These are phyloP conservation scores for Leptestheria dahalacensis DNA, from an alignment of 1,140 invertebrate species.

Conservation along the genomic window DNA sequence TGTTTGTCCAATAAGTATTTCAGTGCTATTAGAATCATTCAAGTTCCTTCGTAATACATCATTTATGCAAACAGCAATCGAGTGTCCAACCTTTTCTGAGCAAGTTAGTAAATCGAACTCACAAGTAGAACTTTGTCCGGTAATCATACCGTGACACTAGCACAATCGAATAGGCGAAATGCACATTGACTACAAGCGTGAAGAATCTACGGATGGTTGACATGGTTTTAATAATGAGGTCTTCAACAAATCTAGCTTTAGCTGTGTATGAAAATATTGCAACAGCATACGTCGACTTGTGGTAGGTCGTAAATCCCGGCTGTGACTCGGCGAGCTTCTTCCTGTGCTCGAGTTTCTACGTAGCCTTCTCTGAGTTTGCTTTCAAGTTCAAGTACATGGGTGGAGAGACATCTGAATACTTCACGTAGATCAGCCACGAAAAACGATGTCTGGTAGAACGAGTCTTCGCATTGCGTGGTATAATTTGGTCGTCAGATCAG, in stretches of 20 bases:
- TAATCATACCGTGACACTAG: no score
- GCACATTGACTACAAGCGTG: no score
- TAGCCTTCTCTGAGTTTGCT: background rate
- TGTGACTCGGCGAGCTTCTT: background rate
- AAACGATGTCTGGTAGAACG: background rate
- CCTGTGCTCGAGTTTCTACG: background rate
- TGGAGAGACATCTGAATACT: background rate
- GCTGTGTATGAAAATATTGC: background rate
- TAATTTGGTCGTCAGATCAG: background rate
- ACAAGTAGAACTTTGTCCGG: no score
- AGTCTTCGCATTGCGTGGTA: background rate
- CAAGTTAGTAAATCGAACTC: no score
- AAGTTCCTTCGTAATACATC: no score
- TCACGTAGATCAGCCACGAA: background rate
- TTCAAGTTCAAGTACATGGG: background rate
- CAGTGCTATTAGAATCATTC: no score
- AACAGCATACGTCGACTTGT: background rate
- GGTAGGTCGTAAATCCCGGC: background rate
- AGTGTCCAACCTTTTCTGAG: no score
- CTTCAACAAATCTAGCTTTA: background rate
- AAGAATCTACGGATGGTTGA: no score
- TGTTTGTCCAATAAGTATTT: no score
- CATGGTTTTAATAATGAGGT: background rate
- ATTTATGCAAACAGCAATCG: no score
- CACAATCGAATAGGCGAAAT: no score